Conservation (phyloP, 2,888 invertebrate species). For the Zhuqinia jingwanae region DNA sequence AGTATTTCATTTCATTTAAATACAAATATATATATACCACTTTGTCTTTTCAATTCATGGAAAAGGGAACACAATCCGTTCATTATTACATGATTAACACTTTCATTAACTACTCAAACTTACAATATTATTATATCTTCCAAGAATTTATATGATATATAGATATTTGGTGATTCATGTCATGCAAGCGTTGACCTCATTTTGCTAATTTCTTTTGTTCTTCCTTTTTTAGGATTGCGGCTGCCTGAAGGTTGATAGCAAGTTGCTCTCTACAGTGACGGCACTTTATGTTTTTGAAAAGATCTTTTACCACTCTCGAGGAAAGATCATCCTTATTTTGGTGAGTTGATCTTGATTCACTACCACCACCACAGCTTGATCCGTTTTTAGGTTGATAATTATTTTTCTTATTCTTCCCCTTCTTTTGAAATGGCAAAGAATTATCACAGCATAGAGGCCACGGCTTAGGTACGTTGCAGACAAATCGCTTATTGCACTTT, state of each 20-base stretch:
- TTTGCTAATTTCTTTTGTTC: conserved; percentile 35
- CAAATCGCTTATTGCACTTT: conserved; percentile 29
- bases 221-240: neutral
- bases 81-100: too few species aligned
- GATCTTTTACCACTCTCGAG: too few species aligned
- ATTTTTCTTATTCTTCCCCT: too few species aligned
- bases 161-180: conserved; percentile 1
- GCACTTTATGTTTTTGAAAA: conserved; percentile 49
- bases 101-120: neutral
- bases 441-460: conserved; percentile 22
- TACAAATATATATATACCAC: too few species aligned
- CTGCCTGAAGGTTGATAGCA: conserved; percentile 28
- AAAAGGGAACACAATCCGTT: too few species aligned
- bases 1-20: too few species aligned
- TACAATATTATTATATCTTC: neutral
- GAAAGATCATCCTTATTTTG: too few species aligned
- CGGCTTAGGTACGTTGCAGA: conserved; percentile 34
- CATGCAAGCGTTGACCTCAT: conserved; percentile 21
- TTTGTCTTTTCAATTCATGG: too few species aligned
- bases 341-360: too few species aligned
- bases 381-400: too few species aligned
- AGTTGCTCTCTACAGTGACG: conserved; percentile 17
- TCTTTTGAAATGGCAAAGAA: neutral
- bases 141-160: neutral
- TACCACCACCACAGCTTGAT: too few species aligned